These are phyloP conservation scores for Nyctereutes procyonoides DNA, from an alignment of 2,113 vertebrate genomes.

Conservation along the genomic window DNA sequence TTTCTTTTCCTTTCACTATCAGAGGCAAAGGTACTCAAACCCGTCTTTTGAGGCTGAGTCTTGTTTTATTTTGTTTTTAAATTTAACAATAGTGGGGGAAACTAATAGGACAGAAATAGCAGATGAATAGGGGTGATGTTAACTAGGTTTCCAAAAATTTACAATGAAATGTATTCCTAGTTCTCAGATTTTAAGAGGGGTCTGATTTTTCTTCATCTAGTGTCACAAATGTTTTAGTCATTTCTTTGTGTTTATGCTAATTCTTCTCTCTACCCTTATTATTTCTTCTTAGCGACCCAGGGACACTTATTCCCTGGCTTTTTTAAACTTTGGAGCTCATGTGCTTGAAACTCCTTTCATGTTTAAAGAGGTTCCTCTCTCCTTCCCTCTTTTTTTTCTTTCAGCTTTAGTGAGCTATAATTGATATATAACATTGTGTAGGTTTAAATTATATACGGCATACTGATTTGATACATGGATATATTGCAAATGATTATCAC, in stretches of 20 bases:
- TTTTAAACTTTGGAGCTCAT: neutral
- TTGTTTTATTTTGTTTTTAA: constrained; percentile 29
- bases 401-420: neutral
- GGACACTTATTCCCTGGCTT: neutral
- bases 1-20: neutral
- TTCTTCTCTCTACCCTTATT: neutral
- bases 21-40: neutral
- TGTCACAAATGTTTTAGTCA: neutral
- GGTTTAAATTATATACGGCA: neutral
- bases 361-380: neutral
- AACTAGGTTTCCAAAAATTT: neutral
- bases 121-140: neutral
- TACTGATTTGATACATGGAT: neutral
- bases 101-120: constrained; percentile 35
- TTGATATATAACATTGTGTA: neutral
- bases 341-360: neutral
- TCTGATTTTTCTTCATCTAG: neutral
- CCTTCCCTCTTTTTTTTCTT: neutral
- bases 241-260: constrained; percentile 15
- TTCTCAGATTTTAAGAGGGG: constrained; percentile 30
- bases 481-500: neutral
- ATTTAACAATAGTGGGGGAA: neutral
- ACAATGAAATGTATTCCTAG: neutral
- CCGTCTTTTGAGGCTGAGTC: neutral
- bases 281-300: neutral